Percentiles rank a stretch among this genome's conserved stretches.
Evolutionary conservation across 2,888 invertebrate genomes (phyloP).

Genomic region (Lasioglossum lativentre): DNA sequence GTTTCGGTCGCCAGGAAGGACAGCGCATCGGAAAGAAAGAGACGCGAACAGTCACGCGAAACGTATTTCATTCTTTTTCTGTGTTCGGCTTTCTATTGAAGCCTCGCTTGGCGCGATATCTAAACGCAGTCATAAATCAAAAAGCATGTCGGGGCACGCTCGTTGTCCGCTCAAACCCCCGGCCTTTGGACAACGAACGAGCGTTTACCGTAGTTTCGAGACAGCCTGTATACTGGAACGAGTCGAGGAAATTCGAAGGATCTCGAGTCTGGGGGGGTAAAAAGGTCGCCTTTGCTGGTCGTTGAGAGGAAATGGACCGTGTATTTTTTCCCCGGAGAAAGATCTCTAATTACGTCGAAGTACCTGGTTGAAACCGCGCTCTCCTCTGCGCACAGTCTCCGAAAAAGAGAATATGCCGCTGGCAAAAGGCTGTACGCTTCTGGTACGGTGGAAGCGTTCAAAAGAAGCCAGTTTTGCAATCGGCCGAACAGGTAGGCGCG

Average conservation of each 20-base stretch:
- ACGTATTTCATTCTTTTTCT: too few relatives aligned
- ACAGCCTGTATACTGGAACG: too few relatives aligned
- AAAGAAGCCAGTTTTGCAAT: not conserved
- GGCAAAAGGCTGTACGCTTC: not conserved
- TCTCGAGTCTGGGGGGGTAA: not conserved
- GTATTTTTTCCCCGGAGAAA: not conserved
- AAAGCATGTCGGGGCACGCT: too few relatives aligned
- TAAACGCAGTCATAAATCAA: too few relatives aligned
- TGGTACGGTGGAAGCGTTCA: not conserved
- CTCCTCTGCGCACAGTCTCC: not conserved
- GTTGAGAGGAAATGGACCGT: not conserved
- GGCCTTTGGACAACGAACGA: too few relatives aligned
- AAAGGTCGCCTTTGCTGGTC: not conserved
- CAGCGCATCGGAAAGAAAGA: too few relatives aligned
- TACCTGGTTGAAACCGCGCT: not conserved
- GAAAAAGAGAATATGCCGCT: not conserved
- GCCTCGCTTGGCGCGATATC: too few relatives aligned
- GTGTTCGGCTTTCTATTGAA: too few relatives aligned
- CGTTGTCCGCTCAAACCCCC: too few relatives aligned
- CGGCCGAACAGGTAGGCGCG: not conserved
- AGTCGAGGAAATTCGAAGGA: not conserved
- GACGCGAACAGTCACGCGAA: too few relatives aligned
- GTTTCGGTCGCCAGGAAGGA: too few relatives aligned
- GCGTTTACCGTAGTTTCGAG: too few relatives aligned
- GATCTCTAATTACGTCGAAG: not conserved